Conservation (phyloP, 2,113 vertebrate genomes). For the Hepsetus odoe region DNA sequence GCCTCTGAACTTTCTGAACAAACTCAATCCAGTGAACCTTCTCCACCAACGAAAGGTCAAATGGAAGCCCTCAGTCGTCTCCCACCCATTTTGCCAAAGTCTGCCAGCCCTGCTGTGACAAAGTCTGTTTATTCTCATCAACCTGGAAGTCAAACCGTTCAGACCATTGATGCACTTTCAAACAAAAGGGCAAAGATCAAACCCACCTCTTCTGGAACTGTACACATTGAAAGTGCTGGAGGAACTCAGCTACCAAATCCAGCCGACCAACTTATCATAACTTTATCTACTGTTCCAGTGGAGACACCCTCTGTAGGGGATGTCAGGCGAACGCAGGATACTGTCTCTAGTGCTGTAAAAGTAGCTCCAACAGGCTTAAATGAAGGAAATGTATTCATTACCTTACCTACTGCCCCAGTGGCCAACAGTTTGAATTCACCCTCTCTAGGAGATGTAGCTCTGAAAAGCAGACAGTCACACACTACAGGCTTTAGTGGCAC, state of each 20-base stretch:
- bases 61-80: slow-evolving; percentile 41
- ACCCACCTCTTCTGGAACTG: background rate
- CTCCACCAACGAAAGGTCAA: background rate
- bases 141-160: background rate
- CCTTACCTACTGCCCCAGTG: slow-evolving; percentile 11
- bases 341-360: background rate
- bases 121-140: background rate
- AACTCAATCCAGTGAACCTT: slow-evolving; percentile 57
- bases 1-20: background rate
- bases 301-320: background rate
- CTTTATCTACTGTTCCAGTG: background rate
- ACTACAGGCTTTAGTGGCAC: background rate
- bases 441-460: background rate
- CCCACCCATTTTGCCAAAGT: slow-evolving; percentile 40
- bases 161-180: background rate
- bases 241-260: background rate
- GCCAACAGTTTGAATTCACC: background rate
- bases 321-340: background rate
- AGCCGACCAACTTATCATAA: background rate
- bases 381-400: background rate
- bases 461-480: background rate
- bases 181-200: background rate
- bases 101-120: background rate
- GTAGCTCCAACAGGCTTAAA: background rate
- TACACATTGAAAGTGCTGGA: background rate